These are phyloP conservation scores for Halichoeres trimaculatus DNA, from an alignment of 2,113 vertebrate genomes.

Conservation along the genomic window DNA sequence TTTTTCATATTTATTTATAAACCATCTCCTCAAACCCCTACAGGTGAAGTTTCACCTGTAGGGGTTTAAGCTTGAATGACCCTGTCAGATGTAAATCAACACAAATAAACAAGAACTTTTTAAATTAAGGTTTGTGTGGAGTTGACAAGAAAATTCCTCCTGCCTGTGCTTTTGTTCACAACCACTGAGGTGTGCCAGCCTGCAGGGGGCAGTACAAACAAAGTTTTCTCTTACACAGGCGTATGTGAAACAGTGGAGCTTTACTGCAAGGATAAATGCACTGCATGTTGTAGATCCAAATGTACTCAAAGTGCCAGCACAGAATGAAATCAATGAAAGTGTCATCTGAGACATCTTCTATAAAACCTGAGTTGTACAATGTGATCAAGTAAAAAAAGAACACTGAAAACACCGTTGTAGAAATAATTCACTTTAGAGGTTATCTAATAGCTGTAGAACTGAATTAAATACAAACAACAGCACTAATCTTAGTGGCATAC, in stretches of 20 bases:
- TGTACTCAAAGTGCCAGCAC: slow-evolving; percentile 27
- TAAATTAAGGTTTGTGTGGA: slow-evolving; percentile 49
- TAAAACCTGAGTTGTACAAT: slow-evolving; percentile 56
- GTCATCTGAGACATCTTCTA: slow-evolving; percentile 4
- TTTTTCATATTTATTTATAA: slow-evolving; percentile 5
- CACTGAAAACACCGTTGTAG: slow-evolving; percentile 28
- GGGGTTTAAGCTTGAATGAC: background rate
- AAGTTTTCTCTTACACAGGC: slow-evolving; percentile 3
- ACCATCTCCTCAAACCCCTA: background rate
- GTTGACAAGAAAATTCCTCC: slow-evolving; percentile 28
- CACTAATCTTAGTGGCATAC: slow-evolving; percentile 9
- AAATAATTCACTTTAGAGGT: slow-evolving; percentile 10
- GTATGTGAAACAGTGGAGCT: background rate
- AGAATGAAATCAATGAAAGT: slow-evolving; percentile 14
- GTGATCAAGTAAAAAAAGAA: slow-evolving; percentile 34
- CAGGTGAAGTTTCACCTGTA: background rate
- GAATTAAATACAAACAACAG: background rate
- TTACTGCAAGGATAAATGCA: background rate
- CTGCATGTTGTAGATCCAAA: background rate
- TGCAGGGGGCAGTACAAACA: slow-evolving; percentile 64
- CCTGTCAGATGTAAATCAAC: slow-evolving; percentile 15
- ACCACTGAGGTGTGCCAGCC: slow-evolving; percentile 41
- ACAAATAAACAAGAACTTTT: slow-evolving; percentile 54
- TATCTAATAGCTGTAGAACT: slow-evolving; percentile 24
- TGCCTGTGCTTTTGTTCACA: slow-evolving; percentile 24